These are phyloP conservation scores for Tricholaema leucomelas DNA, from an alignment of 2,113 vertebrate species.

Conservation along the genomic window DNA sequence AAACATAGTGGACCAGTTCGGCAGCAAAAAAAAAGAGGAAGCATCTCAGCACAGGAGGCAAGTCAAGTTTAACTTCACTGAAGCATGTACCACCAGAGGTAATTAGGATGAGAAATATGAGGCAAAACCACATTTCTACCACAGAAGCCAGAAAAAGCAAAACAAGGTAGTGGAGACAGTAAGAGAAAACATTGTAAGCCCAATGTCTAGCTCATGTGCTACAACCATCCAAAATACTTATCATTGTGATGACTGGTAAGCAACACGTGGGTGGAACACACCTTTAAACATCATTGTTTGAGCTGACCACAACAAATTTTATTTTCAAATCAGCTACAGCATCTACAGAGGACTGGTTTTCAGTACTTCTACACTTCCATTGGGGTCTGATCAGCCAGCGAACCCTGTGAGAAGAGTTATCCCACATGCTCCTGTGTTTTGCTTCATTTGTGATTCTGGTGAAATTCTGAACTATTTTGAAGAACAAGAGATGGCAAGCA, in stretches of 20 bases:
- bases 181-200: background rate
- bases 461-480: background rate
- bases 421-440: background rate
- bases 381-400: background rate
- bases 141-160: background rate
- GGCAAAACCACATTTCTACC: background rate
- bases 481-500: background rate
- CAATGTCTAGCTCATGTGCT: background rate
- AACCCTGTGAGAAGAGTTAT: background rate
- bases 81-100: background rate
- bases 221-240: constrained; percentile 6
- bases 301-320: background rate
- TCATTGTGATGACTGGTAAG: background rate
- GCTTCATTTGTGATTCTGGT: background rate
- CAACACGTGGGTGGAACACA: background rate
- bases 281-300: background rate
- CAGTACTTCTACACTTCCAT: background rate
- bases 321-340: background rate
- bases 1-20: background rate
- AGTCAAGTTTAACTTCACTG: background rate
- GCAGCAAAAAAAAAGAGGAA: background rate
- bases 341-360: background rate
- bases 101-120: background rate
- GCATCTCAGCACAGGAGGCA: background rate
- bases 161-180: background rate